Base-by-base conservation (phyloP, 1,140 invertebrate genomes). In the Drosophila varians region DNA sequence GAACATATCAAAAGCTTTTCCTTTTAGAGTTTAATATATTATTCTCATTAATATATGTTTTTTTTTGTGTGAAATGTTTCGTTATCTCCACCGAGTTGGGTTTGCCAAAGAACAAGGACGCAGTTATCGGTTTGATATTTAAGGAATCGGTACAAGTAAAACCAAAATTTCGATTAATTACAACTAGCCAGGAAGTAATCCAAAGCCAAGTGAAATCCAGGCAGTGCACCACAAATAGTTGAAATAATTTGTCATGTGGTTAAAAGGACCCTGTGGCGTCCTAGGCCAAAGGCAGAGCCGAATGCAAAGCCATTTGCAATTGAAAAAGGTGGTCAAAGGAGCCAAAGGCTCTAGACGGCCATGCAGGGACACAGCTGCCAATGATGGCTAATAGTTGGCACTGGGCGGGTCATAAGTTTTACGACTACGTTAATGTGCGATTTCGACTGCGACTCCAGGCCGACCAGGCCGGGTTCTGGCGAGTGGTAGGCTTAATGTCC, bases 301-400 rank as follows among this genome's bases (percentile, higher is more conserved):
- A 31, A 31, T 4, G 34, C 26, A 28, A 11, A 28, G 34, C 11
- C 34, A 36, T 12, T 12, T 40, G 36, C 36, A 40, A 40, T 40
- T 18, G 36, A 40, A 12, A 16, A 5, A 12, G 36, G 6, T 14
- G n/a, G 5, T 14, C 8, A 42, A 36, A 65, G 16, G 38, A 19
- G 7, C 4, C 16, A 9, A 16, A n/a, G 52, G 52, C 23, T 21
- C 57, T 31, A 8, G 49, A 23, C 16, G 49, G 19, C 21, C 34
- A 21, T 46, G 45, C 45, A 45, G 19, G 23, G 26, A 25, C 31
- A 49, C 25, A 79, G 77, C 77, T 79, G 77, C 64, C 77, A 72
- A 61, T 80, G 62, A 80, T 80, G 71, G 65, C 77, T 71, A 80
- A 80, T 72, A 70, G 73, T 66, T 69, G 34, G 54, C 40, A 51